These are phyloP conservation scores for Acanthoscelides obtectus DNA, from an alignment of 2,888 invertebrate genomes.

Conservation along the genomic window DNA sequence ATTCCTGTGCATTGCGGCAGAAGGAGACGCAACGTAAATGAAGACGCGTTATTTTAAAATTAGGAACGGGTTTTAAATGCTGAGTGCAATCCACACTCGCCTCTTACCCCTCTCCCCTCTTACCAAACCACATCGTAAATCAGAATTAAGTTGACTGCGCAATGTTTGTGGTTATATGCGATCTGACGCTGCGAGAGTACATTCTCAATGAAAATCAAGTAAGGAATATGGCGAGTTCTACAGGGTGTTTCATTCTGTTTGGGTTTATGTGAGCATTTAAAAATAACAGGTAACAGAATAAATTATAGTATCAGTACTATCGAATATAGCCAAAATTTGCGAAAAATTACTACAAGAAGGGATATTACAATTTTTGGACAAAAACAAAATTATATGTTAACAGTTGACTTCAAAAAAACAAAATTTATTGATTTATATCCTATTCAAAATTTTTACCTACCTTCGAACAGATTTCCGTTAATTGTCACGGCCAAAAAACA, in stretches of 20 bases:
- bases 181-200: conserved; percentile 18
- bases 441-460: too few species aligned
- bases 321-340: too few species aligned
- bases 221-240: conserved; percentile 1
- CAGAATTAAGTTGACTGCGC: conserved; percentile 26
- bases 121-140: conserved; percentile 23
- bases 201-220: conserved; percentile 15
- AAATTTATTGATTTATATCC: too few species aligned
- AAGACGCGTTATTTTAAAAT: conserved; percentile 21
- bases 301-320: too few species aligned
- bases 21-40: conserved; percentile 5
- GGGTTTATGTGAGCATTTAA: too few species aligned
- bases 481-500: too few species aligned
- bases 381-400: too few species aligned
- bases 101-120: conserved; percentile 13
- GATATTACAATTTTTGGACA: too few species aligned
- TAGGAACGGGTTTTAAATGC: conserved; percentile 26
- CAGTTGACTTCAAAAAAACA: too few species aligned
- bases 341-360: too few species aligned
- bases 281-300: too few species aligned
- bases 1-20: neutral
- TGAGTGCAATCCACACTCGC: conserved; percentile 13
- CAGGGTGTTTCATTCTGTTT: neutral
- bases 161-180: conserved; percentile 23
- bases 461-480: too few species aligned